A percentile compares a stretch with the other conserved stretches of the same genome.
These are phyloP conservation scores for Neoscelio sp. DNA, from an alignment of 2,888 invertebrate species.

Conservation along the genomic window DNA sequence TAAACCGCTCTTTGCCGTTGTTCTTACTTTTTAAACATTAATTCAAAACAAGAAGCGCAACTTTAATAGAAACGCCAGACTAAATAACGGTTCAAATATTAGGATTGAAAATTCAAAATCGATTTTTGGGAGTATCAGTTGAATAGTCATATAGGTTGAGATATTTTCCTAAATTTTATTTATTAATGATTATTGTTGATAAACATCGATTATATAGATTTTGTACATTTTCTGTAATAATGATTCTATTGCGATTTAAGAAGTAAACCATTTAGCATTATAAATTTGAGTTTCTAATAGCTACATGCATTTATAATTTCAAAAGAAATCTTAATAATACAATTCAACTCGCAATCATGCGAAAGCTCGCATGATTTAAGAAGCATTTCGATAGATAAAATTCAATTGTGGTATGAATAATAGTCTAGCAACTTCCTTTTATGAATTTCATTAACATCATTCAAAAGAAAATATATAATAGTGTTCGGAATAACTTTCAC, in stretches of 20 bases:
- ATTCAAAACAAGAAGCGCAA: no score
- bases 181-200: no score
- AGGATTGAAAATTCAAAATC: no score
- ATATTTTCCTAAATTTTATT: no score
- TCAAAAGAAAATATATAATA: slow-evolving; percentile 31
- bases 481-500: slow-evolving; percentile 43
- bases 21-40: neutral
- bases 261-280: no score
- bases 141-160: no score
- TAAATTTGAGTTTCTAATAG: no score
- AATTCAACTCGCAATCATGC: slow-evolving; percentile 11
- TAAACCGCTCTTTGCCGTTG: slow-evolving; percentile 29
- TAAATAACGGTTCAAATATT: slow-evolving; percentile 14
- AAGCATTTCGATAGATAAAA: slow-evolving; percentile 22
- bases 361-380: slow-evolving; percentile 5
- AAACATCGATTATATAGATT: no score
- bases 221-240: no score
- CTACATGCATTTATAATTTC: neutral
- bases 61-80: neutral
- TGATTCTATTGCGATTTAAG: no score
- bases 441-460: slow-evolving; percentile 64
- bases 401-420: slow-evolving; percentile 56
- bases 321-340: neutral
- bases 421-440: slow-evolving; percentile 36
- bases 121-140: no score